Evolutionary conservation across 2,113 vertebrate species (phyloP), one percentile per base, ranked within the genome.

Genomic region (Hippoglossus stenolepis): DNA sequence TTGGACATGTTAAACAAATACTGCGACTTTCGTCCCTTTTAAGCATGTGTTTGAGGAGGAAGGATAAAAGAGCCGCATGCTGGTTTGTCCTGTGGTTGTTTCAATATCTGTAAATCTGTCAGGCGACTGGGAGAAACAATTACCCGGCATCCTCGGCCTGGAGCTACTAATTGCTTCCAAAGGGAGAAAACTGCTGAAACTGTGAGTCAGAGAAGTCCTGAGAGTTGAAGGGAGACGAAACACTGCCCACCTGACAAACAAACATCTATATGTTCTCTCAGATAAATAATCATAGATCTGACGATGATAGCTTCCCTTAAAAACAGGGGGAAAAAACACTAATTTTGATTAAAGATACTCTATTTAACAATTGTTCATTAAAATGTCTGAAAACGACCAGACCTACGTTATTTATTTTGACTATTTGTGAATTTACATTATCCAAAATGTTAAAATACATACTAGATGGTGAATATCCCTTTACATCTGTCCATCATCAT

Each of bases 131-230:
- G 5, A 31, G 28, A 73, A 80, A 75, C 73, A 73, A 57, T 74
- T 73, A 51, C 47, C 56, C 66, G 60, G 62, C 57, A 57, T 79
- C 35, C 2, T 60, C 77, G 70, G 49, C 87, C 85, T 78, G 70
- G 38, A 75, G 77, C 66, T 49, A 18, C 53, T 89, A 89, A 92
- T 90, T 86, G 80, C 81, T 70, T 90, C 89, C 87, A 85, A 70
- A 13, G 77, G 77, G 87, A 89, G 72, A 61, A 62, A 5, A 67
- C 54, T 38, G 8, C 9, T 38, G 8, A 38, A 85, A 73, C 28
- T 66, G 75, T 47, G 53, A 60, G 65, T 64, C 53, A 21, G 43
- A 82, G 20, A 63, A 47, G 21, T 38, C n/a, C 38, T 15, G 59
- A 71, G 35, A 67, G 38, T 14, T 40, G 59, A 65, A 45, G 9